These are phyloP conservation scores for Tetranychus cinnabarinus DNA, from an alignment of 1,140 invertebrate species.

Conservation along the genomic window DNA sequence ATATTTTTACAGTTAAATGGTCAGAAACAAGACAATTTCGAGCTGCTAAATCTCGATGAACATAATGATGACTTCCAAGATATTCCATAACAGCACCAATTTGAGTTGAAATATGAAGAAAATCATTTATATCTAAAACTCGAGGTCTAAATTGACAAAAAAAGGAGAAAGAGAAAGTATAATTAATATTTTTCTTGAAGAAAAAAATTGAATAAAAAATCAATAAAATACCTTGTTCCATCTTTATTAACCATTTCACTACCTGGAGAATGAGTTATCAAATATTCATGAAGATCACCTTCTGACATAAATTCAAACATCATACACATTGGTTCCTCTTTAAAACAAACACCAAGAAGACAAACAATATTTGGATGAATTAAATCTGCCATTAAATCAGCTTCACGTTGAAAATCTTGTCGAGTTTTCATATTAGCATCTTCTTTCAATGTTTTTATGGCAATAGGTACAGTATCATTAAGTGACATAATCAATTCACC, in stretches of 20 bases:
- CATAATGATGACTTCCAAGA: slow-evolving; percentile 74
- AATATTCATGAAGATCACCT: slow-evolving; percentile 73
- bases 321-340: slow-evolving; percentile 74
- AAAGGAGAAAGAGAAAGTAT: slow-evolving; percentile 41
- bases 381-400: slow-evolving; percentile 87
- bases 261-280: slow-evolving; percentile 21
- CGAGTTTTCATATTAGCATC: slow-evolving; percentile 77
- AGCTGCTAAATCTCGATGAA: slow-evolving; percentile 85
- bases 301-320: slow-evolving; percentile 93
- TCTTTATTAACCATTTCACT: too few relatives aligned
- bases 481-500: slow-evolving; percentile 39
- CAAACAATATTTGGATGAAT: slow-evolving; percentile 83
- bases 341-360: slow-evolving; percentile 73
- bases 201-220: too few relatives aligned
- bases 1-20: slow-evolving; percentile 77
- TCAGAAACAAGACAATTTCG: slow-evolving; percentile 87
- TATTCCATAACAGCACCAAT: slow-evolving; percentile 94
- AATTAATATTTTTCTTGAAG: too few relatives aligned
- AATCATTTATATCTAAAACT: slow-evolving; percentile 43
- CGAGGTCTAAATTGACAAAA: slow-evolving; percentile 19
- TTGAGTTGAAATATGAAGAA: slow-evolving; percentile 72
- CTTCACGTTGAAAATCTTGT: slow-evolving; percentile 83
- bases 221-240: too few relatives aligned
- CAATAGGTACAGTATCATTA: slow-evolving; percentile 28
- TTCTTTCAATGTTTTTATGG: slow-evolving; percentile 35